A percentile compares a stretch with the other conserved stretches of the same genome.
phyloP scores from a whole-genome alignment of 2,113 vertebrate species.

The Phyllostomus discolor region DNA sequence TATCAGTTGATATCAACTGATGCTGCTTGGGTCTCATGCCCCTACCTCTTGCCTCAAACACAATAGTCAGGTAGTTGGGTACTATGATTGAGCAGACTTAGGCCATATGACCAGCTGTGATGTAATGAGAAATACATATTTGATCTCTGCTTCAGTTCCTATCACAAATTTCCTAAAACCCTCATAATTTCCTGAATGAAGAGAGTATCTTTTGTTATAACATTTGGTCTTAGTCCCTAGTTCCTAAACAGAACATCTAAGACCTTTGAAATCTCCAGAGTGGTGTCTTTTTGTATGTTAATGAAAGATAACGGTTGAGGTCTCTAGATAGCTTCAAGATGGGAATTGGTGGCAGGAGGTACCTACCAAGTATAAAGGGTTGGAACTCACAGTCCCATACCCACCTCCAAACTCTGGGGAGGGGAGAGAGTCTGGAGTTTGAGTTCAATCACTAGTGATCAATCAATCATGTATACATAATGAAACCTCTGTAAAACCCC shows the following conservation, averaged over 20 bases:
- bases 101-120: not conserved
- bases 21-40: not conserved
- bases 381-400: not conserved
- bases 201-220: not conserved
- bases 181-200: not conserved
- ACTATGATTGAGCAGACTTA: not conserved
- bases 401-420: not conserved
- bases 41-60: not conserved
- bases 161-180: not conserved
- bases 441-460: not conserved
- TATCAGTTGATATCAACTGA: not conserved
- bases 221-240: not conserved
- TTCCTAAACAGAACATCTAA: not conserved
- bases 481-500: not conserved
- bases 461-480: not conserved
- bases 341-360: not conserved
- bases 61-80: not conserved
- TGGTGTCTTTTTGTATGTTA: not conserved
- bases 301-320: not conserved
- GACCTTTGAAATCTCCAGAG: not conserved
- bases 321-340: not conserved
- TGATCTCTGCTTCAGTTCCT: not conserved
- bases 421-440: not conserved
- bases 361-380: not conserved
- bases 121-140: not conserved